Conservation (phyloP, 2,113 vertebrate genomes). For the Prolemur simus region DNA sequence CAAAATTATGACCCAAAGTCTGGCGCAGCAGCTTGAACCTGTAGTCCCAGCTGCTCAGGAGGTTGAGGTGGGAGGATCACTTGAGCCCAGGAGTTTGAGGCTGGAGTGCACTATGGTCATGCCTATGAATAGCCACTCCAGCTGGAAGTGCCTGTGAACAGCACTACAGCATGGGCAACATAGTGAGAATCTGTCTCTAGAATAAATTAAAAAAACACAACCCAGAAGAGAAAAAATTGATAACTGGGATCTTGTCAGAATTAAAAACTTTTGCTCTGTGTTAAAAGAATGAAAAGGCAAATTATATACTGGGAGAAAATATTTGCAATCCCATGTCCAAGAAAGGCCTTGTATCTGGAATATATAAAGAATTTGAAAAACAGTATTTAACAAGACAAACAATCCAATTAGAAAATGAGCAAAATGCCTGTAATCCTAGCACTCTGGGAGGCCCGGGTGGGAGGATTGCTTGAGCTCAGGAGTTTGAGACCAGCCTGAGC, state of each 20-base stretch:
- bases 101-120: background rate
- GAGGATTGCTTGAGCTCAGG: background rate
- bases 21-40: background rate
- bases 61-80: background rate
- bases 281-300: conserved; percentile 4
- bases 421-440: background rate
- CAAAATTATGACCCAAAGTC: background rate
- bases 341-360: conserved; percentile 17
- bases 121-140: background rate
- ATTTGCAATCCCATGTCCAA: background rate
- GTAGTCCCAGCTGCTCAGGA: background rate
- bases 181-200: background rate
- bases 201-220: background rate
- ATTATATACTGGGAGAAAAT: conserved; percentile 1
- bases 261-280: background rate
- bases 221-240: background rate
- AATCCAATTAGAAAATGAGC: conserved; percentile 46
- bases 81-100: background rate
- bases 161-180: background rate
- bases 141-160: too few species aligned
- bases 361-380: background rate
- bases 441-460: too few species aligned
- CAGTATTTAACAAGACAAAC: conserved; percentile 1
- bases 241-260: background rate
- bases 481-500: background rate